These are phyloP conservation scores for Hydrozoanthus gracilis DNA, from an alignment of 92 coral and sea anemone genomes.

Conservation along the genomic window DNA sequence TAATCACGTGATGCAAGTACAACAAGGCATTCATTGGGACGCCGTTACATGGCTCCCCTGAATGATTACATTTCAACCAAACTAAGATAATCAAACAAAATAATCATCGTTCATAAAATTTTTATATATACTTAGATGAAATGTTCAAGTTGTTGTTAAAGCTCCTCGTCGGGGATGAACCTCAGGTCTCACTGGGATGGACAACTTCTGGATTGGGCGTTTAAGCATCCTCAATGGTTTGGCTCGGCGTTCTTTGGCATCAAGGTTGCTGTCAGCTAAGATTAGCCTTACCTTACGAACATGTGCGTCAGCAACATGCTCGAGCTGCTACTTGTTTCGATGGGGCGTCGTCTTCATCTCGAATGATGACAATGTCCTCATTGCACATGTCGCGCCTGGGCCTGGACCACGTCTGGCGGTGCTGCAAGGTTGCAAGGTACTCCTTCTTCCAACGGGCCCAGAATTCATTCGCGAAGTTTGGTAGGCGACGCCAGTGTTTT, in stretches of 20 bases:
- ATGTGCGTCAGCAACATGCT: constrained; percentile 40
- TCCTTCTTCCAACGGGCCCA: constrained; percentile 47
- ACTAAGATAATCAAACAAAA: neutral
- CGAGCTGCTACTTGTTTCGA: constrained; percentile 60
- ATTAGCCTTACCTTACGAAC: constrained; percentile 44
- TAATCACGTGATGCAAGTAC: no score
- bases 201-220: constrained; percentile 56
- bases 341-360: constrained; percentile 32
- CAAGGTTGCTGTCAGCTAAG: constrained; percentile 35
- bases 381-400: constrained; percentile 17
- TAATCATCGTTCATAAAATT: constrained; percentile 12
- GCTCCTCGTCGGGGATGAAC: constrained; percentile 58
- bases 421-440: constrained; percentile 16
- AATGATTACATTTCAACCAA: constrained; percentile 24
- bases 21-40: no score
- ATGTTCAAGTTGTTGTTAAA: no score
- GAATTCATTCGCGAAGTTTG: constrained; percentile 18
- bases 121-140: constrained; percentile 20
- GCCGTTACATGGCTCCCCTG: constrained; percentile 45
- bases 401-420: constrained; percentile 36
- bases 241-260: constrained; percentile 23
- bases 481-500: constrained; percentile 32
- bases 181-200: constrained; percentile 34
- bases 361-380: constrained; percentile 36
- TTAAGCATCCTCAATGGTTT: constrained; percentile 41